Evolutionary conservation across 1,140 invertebrate species (phyloP).

Genomic region (Euborellia annulipes): DNA sequence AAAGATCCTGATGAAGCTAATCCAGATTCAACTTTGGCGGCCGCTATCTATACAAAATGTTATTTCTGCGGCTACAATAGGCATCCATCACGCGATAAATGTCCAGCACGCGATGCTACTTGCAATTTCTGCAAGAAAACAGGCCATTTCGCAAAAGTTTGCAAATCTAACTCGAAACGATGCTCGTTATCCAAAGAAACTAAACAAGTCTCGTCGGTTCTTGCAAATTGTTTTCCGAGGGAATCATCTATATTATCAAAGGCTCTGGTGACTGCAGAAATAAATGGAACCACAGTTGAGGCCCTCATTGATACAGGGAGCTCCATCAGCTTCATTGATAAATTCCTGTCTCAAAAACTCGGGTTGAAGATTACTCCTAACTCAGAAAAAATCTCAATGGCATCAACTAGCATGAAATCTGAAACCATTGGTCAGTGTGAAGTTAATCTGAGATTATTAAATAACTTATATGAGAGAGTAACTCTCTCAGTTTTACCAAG

Average conservation of each 20-base stretch:
- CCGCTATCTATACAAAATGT: too few species aligned
- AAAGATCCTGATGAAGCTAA: too few species aligned
- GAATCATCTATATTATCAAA: background rate
- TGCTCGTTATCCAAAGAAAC: too few species aligned
- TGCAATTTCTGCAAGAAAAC: too few species aligned
- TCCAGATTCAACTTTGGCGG: too few species aligned
- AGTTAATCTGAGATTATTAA: conserved; percentile 3
- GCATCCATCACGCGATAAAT: too few species aligned
- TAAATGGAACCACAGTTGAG: conserved; percentile 4
- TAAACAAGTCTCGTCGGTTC: too few species aligned
- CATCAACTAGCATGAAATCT: conserved; percentile 5
- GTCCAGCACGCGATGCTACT: too few species aligned
- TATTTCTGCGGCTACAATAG: too few species aligned
- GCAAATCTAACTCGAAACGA: too few species aligned
- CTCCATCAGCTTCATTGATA: conserved; percentile 3
- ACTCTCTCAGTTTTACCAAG: conserved; percentile 4
- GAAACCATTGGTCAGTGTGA: background rate
- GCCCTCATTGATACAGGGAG: conserved; percentile 8
- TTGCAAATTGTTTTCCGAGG: too few species aligned
- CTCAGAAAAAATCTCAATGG: conserved; percentile 8
- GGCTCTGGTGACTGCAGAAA: background rate
- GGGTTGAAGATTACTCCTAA: background rate
- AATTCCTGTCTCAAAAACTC: background rate
- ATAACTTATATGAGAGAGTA: conserved; percentile 1
- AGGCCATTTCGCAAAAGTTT: too few species aligned